Base-by-base conservation (phyloP, 2,797 vertebrate species). In the Hipposideros larvatus region DNA sequence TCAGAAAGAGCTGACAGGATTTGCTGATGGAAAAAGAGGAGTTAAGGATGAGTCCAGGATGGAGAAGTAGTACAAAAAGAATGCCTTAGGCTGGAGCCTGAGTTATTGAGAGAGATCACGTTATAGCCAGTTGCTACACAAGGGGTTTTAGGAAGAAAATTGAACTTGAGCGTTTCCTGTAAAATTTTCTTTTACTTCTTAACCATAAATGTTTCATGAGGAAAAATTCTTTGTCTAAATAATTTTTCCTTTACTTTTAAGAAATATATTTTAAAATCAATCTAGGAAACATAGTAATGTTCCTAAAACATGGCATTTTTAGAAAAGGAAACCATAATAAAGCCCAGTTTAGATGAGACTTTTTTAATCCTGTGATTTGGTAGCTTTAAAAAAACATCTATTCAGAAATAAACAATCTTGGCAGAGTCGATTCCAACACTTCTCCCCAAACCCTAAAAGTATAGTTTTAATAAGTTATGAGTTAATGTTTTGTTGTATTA, bases 321-420 rank as follows among this genome's bases (percentile, higher is more conserved):
- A 87, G 78, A 87, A 95, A 91, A 95, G 51, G 26, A 91, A 90
- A 41, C n/a, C n/a, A 11, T 83, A 89, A 63, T 71, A 43, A 82
- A 83, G 68, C 63, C 14, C n/a, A 53, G 66, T 82, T 93, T 84
- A 21, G 31, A 21, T 92, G 82, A 51, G 57, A 48, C 34, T 78
- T 95, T 97, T 86, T 97, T 86, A 43, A 65, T 46, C 5, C 41
- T 96, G 11, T 95, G 80, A 87, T 41, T 92, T 74, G 48, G 24
- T 71, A 48, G 21, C 51, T 95, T 75, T 46, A 18, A 85, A 84
- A 93, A 83, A 66, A 77, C 61, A 46, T 24, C 14, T 88, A 10
- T 95, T 87, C 10, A 82, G 43, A 97, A 95, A 63, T 91, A 28
- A 97, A 63, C 7, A 34, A 11, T 92, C 92, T 94, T 57, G 18